phyloP scores from a whole-genome alignment of 2,113 vertebrate genomes.

The Tenebrosternarchus preto region DNA sequence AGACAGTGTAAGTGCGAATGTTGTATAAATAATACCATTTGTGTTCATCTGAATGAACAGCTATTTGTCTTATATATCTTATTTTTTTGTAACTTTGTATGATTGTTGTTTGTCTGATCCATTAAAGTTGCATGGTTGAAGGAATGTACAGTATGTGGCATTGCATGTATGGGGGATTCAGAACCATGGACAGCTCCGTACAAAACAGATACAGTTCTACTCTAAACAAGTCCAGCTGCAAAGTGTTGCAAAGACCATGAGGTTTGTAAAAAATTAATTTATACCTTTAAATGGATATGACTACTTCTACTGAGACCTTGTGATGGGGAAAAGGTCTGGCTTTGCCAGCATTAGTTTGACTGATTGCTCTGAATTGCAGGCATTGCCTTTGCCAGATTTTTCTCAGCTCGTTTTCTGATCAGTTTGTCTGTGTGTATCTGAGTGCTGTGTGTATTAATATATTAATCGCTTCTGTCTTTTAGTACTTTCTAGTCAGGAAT shows the following conservation, averaged over 20 bases:
- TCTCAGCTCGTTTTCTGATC: background rate
- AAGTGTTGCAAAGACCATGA: background rate
- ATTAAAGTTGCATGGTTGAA: too few species aligned
- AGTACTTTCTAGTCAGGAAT: background rate
- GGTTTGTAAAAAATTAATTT: background rate
- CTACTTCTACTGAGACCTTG: background rate
- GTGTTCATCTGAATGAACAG: too few species aligned
- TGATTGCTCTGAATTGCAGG: background rate
- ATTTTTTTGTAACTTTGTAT: too few species aligned
- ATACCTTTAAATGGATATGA: background rate
- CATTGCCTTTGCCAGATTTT: background rate
- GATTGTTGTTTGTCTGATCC: too few species aligned
- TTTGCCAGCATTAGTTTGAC: background rate
- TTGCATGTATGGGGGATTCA: background rate
- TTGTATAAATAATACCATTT: too few species aligned
- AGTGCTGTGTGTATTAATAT: background rate
- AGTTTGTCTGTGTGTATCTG: background rate
- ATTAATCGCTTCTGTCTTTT: background rate
- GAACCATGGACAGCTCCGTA: slow-evolving; percentile 45
- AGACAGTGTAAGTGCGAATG: background rate
- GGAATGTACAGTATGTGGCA: too few species aligned
- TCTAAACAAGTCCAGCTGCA: background rate
- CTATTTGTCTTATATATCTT: too few species aligned
- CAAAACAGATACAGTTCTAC: background rate
- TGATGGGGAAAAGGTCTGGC: too few species aligned